Evolutionary conservation across 2,797 vertebrate species (phyloP).

Genomic region (Lutjanus argentimaculatus): DNA sequence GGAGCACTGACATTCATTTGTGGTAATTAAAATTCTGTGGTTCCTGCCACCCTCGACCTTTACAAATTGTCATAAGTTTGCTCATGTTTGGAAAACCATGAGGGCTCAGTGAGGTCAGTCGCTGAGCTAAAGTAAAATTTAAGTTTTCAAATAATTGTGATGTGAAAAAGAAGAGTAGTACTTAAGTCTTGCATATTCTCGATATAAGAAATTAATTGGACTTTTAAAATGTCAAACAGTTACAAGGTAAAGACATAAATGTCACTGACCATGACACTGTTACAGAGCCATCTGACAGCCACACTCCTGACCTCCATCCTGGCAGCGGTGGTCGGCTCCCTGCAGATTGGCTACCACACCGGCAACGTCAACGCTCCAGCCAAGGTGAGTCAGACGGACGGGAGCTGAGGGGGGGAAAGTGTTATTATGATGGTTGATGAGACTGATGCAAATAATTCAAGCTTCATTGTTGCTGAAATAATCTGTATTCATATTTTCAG

Average conservation of each 20-base stretch:
- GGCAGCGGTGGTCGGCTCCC: constrained; percentile 85
- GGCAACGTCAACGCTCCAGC: constrained; percentile 88
- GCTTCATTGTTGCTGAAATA: neutral
- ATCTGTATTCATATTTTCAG: too few species aligned
- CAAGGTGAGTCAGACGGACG: constrained; percentile 75
- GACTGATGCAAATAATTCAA: neutral
- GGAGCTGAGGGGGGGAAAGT: neutral
- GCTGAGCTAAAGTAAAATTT: neutral
- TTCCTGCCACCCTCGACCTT: constrained; percentile 30
- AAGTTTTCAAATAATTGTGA: neutral
- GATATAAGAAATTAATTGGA: neutral
- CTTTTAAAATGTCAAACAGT: neutral
- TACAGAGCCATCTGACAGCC: constrained; percentile 80
- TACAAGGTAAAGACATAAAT: neutral
- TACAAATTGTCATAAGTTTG: constrained; percentile 9
- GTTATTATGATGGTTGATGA: neutral
- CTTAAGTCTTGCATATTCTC: neutral
- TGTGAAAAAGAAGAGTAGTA: too few species aligned
- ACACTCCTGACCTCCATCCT: constrained; percentile 84
- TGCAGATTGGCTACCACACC: constrained; percentile 89
- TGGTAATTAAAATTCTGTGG: constrained; percentile 27
- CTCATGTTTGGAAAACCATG: neutral
- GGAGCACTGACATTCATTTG: constrained; percentile 17
- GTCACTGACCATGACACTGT: neutral
- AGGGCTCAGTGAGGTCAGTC: neutral